Evolutionary conservation across 2,797 vertebrate genomes (phyloP).

Genomic region (Xenopus petersii): DNA sequence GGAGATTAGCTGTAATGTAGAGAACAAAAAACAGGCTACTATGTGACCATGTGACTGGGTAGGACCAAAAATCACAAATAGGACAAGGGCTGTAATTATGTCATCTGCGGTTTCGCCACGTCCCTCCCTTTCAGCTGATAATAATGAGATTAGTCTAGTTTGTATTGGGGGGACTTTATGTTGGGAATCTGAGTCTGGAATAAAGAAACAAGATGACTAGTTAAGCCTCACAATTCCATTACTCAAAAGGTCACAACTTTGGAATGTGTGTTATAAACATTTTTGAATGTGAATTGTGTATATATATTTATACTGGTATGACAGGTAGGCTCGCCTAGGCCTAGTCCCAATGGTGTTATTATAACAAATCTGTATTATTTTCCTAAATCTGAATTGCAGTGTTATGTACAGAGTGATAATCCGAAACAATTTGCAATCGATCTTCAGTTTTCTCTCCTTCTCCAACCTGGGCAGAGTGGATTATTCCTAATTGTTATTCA

Average conservation of each 20-base stretch:
- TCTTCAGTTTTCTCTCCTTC: too few relatives aligned
- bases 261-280: background rate
- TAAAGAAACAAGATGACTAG: background rate
- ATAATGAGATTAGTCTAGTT: constrained; percentile 57
- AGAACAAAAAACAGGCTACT: constrained; percentile 53
- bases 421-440: too few relatives aligned
- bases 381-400: too few relatives aligned
- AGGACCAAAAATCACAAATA: constrained; percentile 39
- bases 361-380: too few relatives aligned
- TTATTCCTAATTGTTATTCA: too few relatives aligned
- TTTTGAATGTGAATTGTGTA: background rate
- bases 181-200: background rate
- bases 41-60: constrained; percentile 57
- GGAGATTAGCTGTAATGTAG: constrained; percentile 53
- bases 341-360: too few relatives aligned
- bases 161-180: background rate
- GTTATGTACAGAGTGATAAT: too few relatives aligned
- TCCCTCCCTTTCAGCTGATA: constrained; percentile 52
- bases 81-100: constrained; percentile 22
- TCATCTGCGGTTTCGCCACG: constrained; percentile 46
- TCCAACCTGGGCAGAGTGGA: too few relatives aligned
- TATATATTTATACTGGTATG: background rate
- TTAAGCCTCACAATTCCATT: background rate
- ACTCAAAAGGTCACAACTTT: background rate
- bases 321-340: background rate